Percentiles rank a stretch among this genome's conserved stretches.
phyloP scores from a whole-genome alignment of 2,888 invertebrate species.

The Steinernema scapterisci region DNA sequence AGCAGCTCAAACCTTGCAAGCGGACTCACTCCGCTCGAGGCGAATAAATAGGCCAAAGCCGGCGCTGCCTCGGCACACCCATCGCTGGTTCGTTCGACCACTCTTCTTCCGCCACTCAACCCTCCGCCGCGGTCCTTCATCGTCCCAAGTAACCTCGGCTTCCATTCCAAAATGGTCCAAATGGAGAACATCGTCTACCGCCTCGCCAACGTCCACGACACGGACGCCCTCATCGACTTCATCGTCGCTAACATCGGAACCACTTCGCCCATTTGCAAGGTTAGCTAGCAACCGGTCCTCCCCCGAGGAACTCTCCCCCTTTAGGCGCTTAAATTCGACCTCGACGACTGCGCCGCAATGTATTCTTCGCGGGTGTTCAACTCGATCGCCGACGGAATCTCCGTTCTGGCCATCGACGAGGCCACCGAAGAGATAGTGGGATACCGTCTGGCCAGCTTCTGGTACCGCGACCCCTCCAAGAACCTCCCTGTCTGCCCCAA shows the following conservation, averaged over 20 bases:
- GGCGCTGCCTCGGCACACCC: constrained; percentile 14
- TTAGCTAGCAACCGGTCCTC: not conserved
- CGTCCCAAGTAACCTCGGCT: not conserved
- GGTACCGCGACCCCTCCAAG: constrained; percentile 26
- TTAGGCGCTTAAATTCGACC: constrained; percentile 21
- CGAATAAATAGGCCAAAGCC: constrained; percentile 19
- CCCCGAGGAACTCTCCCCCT: not conserved
- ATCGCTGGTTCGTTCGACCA: not conserved
- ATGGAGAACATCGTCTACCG: constrained; percentile 27
- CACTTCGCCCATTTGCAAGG: constrained; percentile 30
- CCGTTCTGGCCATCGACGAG: constrained; percentile 28
- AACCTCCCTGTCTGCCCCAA: constrained; percentile 19
- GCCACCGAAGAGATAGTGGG: constrained; percentile 20
- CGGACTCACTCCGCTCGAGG: not conserved
- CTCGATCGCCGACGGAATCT: constrained; percentile 28
- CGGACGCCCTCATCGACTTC: constrained; percentile 26
- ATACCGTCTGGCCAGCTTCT: constrained; percentile 17
- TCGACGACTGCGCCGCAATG: constrained; percentile 12
- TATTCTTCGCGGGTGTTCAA: constrained; percentile 18
- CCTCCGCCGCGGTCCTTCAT: not conserved
- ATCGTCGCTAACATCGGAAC: constrained; percentile 23
- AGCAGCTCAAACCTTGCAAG: constrained; percentile 13
- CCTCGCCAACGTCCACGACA: constrained; percentile 22
- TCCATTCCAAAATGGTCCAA: constrained; percentile 6
- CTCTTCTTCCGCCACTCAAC: not conserved